Evolutionary conservation across 2,888 invertebrate species (phyloP), one percentile per base, ranked within the genome.

Genomic region (Ophioninae sp.): DNA sequence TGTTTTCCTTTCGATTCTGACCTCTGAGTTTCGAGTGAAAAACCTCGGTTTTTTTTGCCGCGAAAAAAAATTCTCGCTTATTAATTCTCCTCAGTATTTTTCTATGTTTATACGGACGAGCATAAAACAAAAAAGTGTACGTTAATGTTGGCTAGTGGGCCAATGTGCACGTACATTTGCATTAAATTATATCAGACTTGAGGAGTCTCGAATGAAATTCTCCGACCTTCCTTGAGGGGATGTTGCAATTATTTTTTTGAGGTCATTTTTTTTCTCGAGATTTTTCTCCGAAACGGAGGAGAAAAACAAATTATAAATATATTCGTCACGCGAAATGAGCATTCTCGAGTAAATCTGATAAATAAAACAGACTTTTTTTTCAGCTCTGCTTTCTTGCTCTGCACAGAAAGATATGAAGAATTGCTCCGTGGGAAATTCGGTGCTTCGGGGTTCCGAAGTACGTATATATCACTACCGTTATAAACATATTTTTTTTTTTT

Each of bases 91-190:
- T 21, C 23, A 13, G 21, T 64, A 17, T 17, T 6, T 10, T 39
- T 37, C 50, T n/a, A 10, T 21, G 10, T 7, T 10, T 23, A 2
- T 50, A 39, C 23, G 23, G 62, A 62, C 5, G 50, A 8, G 23
- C 8, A 65, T 41, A 61, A 7, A 57, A 67, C n/a, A n/a, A n/a
- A n/a, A n/a, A n/a, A n/a, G n/a, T n/a, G 56, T 64, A n/a, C 50
- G 59, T 50, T 61, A 50, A 39, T 41, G 59, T 20, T 13, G 61
- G 61, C 23, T 59, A 69, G 59, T 50, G 56, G 39, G 56, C 61
- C 62, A 39, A 44, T 64, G 73, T 77, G 61, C 67, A 41, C 62
- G 73, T 50, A 83, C 80, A 83, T 80, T 83, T 80, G 41, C 76
- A 80, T 73, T 64, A 68, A 83, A 80, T 83, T 80, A 77, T 59